Conservation (phyloP, 2,797 vertebrate species). For the Argyrosomus regius region DNA sequence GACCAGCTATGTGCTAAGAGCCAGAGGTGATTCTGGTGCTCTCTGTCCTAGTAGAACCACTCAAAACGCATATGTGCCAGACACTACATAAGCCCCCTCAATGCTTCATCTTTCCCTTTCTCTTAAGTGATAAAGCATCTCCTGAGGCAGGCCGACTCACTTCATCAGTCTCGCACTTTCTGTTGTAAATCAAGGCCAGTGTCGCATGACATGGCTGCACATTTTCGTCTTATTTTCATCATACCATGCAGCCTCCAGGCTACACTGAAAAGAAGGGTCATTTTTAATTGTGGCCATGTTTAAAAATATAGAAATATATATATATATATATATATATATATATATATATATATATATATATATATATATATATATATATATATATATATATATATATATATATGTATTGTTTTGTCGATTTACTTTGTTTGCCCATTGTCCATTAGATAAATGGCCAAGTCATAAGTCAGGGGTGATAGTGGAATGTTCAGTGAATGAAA, state of each 20-base stretch:
- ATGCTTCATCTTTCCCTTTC: conserved; percentile 33
- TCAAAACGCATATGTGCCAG: conserved; percentile 23
- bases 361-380: conserved; percentile 49
- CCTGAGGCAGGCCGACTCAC: conserved; percentile 35
- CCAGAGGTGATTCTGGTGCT: conserved; percentile 33
- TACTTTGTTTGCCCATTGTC: conserved; percentile 38
- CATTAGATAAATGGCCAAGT: conserved; percentile 41
- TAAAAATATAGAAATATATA: not conserved
- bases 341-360: conserved; percentile 54
- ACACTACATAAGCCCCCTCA: conserved; percentile 13
- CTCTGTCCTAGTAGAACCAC: not conserved
- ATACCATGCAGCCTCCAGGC: conserved; percentile 38
- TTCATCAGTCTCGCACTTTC: conserved; percentile 61
- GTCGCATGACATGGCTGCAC: conserved; percentile 68
- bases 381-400: conserved; percentile 44
- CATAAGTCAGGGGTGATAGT: not conserved
- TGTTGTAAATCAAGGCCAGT: conserved; percentile 70
- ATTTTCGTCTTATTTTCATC: conserved; percentile 65
- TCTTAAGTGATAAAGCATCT: conserved; percentile 53
- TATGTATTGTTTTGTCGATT: conserved; percentile 56
- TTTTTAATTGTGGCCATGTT: conserved; percentile 45
- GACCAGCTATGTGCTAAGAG: conserved; percentile 7
- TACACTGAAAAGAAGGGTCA: conserved; percentile 52
- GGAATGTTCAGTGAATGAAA: conserved; percentile 5
- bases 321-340: conserved; percentile 54